Conservation (phyloP, 2,113 vertebrate species). For the Sisor rabdophorus region DNA sequence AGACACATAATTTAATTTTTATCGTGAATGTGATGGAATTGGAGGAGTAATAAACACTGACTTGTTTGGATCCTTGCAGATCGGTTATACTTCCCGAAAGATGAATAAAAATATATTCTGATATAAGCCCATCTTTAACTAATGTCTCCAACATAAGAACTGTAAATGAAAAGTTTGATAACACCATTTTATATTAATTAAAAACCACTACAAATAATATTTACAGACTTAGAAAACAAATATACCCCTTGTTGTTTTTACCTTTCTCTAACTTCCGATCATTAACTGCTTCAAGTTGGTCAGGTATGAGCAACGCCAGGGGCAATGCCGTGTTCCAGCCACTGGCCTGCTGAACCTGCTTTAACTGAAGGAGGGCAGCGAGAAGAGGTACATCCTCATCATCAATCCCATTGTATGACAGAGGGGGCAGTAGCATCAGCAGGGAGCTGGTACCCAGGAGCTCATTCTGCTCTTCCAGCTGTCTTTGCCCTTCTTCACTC, state of each 20-base stretch:
- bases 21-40: neutral
- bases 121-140: conserved; percentile 80
- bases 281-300: conserved; percentile 37
- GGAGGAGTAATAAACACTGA: conserved; percentile 52
- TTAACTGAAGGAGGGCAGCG: conserved; percentile 83
- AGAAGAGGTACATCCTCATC: conserved; percentile 81
- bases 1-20: neutral
- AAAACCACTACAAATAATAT: neutral
- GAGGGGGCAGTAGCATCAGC: conserved; percentile 78
- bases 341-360: conserved; percentile 84
- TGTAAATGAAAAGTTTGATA: conserved; percentile 55
- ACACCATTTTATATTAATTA: neutral
- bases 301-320: conserved; percentile 76
- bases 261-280: conserved; percentile 62
- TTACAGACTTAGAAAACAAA: neutral
- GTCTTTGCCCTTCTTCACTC: conserved; percentile 64
- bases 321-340: conserved; percentile 79
- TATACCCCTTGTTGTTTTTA: conserved; percentile 18
- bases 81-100: conserved; percentile 77
- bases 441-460: conserved; percentile 82
- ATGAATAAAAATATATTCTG: conserved; percentile 73
- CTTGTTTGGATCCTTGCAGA: conserved; percentile 79
- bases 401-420: conserved; percentile 26
- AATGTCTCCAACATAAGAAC: conserved; percentile 82
- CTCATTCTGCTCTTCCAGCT: conserved; percentile 71